phyloP scores from a whole-genome alignment of 2,888 invertebrate genomes.

The Lordiphosa andalusiaca region DNA sequence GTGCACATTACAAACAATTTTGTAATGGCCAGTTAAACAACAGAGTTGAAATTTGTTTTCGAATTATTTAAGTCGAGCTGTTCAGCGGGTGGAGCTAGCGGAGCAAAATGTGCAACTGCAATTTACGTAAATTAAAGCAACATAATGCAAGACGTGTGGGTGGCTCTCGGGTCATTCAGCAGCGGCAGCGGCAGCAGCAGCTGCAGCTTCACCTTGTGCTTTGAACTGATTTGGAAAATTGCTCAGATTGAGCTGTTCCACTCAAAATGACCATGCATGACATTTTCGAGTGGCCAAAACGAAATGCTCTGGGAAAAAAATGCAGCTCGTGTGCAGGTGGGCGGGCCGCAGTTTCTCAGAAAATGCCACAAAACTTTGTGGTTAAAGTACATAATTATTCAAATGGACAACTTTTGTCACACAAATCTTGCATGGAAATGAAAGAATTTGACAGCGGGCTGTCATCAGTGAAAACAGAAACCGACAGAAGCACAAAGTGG shows the following conservation, averaged over 20 bases:
- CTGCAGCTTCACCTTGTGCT: slow-evolving; percentile 4
- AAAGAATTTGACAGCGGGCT: slow-evolving; percentile 37
- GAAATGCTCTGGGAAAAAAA: slow-evolving; percentile 37
- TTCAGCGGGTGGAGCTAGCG: slow-evolving; percentile 2
- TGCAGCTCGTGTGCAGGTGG: slow-evolving; percentile 38
- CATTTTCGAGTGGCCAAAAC: slow-evolving; percentile 36
- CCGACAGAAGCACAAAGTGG: slow-evolving; percentile 16
- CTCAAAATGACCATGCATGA: slow-evolving; percentile 35
- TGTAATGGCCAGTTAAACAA: slow-evolving; percentile 66
- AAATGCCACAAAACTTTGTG: slow-evolving; percentile 5
- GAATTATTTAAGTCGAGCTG: slow-evolving; percentile 71
- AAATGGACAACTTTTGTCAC: slow-evolving; percentile 30
- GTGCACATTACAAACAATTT: slow-evolving; percentile 65
- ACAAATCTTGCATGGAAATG: slow-evolving; percentile 19
- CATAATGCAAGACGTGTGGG: slow-evolving; percentile 70
- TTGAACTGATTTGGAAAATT: slow-evolving; percentile 54
- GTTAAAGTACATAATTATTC: slow-evolving; percentile 46
- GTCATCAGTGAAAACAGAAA: slow-evolving; percentile 25
- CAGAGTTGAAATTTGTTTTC: slow-evolving; percentile 67
- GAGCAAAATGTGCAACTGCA: slow-evolving; percentile 39
- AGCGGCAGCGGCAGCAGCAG: slow-evolving; percentile 3
- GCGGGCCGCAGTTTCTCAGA: slow-evolving; percentile 30
- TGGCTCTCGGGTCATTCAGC: slow-evolving; percentile 53
- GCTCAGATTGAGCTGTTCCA: slow-evolving; percentile 42
- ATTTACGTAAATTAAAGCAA: slow-evolving; percentile 69